phyloP scores from a whole-genome alignment of 2,888 invertebrate species.

The Gisinianus flammeolus region DNA sequence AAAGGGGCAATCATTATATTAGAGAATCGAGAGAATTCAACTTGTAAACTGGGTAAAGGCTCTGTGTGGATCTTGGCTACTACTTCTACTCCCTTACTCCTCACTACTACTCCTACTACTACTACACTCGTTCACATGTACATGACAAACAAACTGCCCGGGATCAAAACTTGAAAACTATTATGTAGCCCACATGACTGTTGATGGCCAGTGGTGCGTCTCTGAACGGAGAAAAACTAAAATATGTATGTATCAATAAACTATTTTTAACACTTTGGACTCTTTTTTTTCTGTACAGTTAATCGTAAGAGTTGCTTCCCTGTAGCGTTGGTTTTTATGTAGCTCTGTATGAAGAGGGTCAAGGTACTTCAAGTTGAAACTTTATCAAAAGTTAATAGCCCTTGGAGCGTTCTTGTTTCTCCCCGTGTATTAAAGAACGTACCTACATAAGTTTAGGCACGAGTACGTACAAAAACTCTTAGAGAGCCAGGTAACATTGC shows the following conservation, averaged over 20 bases:
- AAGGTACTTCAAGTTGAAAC: background rate
- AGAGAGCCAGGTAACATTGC: background rate
- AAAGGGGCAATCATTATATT: slow-evolving; percentile 29
- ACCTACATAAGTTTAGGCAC: background rate
- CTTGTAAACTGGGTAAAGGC: background rate
- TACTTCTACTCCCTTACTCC: too few relatives aligned
- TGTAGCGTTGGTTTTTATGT: background rate
- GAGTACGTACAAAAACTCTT: too few relatives aligned
- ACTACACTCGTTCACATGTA: background rate
- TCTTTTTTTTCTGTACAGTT: background rate
- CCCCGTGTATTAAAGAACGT: background rate
- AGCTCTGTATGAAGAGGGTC: slow-evolving; percentile 3
- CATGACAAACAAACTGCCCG: background rate
- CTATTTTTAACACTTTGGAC: slow-evolving; percentile 25
- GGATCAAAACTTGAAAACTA: background rate
- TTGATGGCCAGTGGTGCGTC: background rate
- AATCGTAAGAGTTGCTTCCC: background rate
- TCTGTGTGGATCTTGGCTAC: too few relatives aligned
- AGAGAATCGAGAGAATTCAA: slow-evolving; percentile 11
- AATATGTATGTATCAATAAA: slow-evolving; percentile 20
- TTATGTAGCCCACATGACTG: slow-evolving; percentile 5
- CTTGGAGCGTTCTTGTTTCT: slow-evolving; percentile 15
- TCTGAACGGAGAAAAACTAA: slow-evolving; percentile 3
- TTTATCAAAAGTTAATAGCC: slow-evolving; percentile 21
- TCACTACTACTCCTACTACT: too few relatives aligned